Percentiles rank a stretch among this genome's conserved stretches.
Conservation (phyloP, 2,113 vertebrate genomes). For the Pseudorhombus dupliciocellatus region DNA sequence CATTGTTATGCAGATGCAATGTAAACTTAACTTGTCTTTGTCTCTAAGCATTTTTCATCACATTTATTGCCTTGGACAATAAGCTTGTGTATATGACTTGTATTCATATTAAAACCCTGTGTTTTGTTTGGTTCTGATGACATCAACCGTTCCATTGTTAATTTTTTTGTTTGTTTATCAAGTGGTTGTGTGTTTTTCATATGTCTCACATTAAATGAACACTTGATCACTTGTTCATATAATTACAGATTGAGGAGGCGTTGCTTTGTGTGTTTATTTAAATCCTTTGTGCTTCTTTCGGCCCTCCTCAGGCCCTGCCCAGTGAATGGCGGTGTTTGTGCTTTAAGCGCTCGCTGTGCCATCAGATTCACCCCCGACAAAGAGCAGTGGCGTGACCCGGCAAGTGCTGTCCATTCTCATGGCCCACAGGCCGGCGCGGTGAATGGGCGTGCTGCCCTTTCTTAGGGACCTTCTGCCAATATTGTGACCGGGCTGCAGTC, state of each 20-base stretch:
- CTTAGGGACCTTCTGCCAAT: conserved; percentile 49
- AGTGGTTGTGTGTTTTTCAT: background rate
- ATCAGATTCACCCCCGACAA: conserved; percentile 62
- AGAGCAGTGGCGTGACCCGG: conserved; percentile 56
- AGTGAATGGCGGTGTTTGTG: conserved; percentile 43
- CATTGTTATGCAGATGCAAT: too few species aligned
- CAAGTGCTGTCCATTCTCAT: conserved; percentile 59
- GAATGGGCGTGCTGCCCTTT: conserved; percentile 60
- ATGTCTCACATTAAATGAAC: background rate
- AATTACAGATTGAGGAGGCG: conserved; percentile 49
- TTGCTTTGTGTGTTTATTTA: conserved; percentile 47
- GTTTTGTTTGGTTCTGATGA: too few species aligned
- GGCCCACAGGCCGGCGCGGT: conserved; percentile 58
- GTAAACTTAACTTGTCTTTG: too few species aligned
- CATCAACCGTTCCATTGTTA: background rate
- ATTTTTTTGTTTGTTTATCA: background rate
- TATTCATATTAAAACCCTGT: too few species aligned
- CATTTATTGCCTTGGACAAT: too few species aligned
- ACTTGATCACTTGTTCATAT: background rate
- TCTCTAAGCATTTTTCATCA: too few species aligned
- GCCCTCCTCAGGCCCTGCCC: conserved; percentile 35
- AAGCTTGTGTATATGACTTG: too few species aligned
- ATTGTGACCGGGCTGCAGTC: conserved; percentile 59
- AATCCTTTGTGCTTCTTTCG: conserved; percentile 56
- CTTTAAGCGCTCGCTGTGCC: conserved; percentile 56